Base-by-base conservation (phyloP, 2,113 vertebrate species). In the Calyptomena viridis region DNA sequence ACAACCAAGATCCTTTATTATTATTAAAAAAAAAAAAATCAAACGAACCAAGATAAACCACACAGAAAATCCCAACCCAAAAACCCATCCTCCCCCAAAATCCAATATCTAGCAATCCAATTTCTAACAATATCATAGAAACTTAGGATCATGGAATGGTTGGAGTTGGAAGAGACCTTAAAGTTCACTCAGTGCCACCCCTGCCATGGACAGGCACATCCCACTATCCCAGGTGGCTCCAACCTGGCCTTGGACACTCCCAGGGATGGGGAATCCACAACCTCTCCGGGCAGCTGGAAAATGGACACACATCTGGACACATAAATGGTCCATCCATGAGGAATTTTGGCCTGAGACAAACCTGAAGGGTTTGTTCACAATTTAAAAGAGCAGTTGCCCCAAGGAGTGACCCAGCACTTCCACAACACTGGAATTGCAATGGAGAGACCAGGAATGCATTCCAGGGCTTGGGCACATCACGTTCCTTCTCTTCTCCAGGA, bases 391-490 rank as follows among this genome's bases (percentile, higher is more conserved):
- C 18, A 23, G 35, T 5, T 7, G 20, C 31, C 20, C 53, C 50
- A 9, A 12, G 16, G 44, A 30, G 21, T 28, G 55, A 31, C 14
- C 52, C 3, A 18, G 12, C 7, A 4, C 1, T 12, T 5, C 14
- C 56, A 30, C 31, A 37, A 0, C 30, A 3, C 24, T 2, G 11
- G 11, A 66, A 27, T 3, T 25, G 40, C 37, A 44, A 1, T 0
- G 9, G 25, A 7, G 39, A 40, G 11, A 14, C 11, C 25, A 14
- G 44, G n/a, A 53, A 25, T 1, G 6, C 16, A 3, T 16, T 20
- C 56, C 84, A 67, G 40, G 49, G 3, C 33, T 8, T 8, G 0
- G 23, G 49, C 6, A 35, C 9, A 30, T 28, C n/a, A 4, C 49
- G 30, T 22, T 3, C 31, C 24, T 23, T 2, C 67, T 28, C n/a